Evolutionary conservation across 2,113 vertebrate species (phyloP), one percentile per base, ranked within the genome.

Genomic region (Amblyopsis rosae): DNA sequence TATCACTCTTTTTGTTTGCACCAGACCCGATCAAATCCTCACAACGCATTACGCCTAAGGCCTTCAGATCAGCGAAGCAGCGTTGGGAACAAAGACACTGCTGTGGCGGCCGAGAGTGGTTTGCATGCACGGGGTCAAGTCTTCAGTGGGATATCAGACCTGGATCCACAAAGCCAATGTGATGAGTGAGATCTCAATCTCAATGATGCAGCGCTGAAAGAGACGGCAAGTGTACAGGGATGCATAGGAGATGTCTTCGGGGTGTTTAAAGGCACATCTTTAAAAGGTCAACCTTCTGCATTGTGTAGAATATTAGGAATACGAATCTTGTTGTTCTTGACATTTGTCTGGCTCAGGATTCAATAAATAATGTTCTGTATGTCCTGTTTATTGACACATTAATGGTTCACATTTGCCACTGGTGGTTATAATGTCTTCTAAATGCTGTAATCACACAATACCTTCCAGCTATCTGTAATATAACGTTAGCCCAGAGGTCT

Each of bases 1-100:
- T 88, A 84, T 87, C 87, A 86, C 35, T 78, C 80, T 86, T 88
- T 86, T 82, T 85, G 70, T 75, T n/a, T 9, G 4, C 35, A 62
- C 5, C 55, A 73, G 70, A 69, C 78, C 54, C 51, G 15, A 65
- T 66, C 58, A 62, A 12, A 16, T 16, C 13, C 4, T n/a, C 13
- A 13, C 11, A 79, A 79, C 46, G 59, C 69, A 62, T 56, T 6
- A 32, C 15, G 68, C 48, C 70, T 54, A 72, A 15, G 76, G 79
- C 66, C 65, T 74, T 4, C 58, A 65, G 79, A 47, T 59, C 19
- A 59, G 70, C 47, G 53, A 69, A 4, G 26, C 26, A 16, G 67
- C 73, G 73, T 35, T 49, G 0, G 15, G 61, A 59, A 57, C 62
- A 69, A 75, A 73, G 65, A 47, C 46, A 2, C 32, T 32, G 68